Evolutionary conservation across 2,888 invertebrate species (phyloP), one percentile per base, ranked within the genome.

Genomic region (Sesamia inferens): DNA sequence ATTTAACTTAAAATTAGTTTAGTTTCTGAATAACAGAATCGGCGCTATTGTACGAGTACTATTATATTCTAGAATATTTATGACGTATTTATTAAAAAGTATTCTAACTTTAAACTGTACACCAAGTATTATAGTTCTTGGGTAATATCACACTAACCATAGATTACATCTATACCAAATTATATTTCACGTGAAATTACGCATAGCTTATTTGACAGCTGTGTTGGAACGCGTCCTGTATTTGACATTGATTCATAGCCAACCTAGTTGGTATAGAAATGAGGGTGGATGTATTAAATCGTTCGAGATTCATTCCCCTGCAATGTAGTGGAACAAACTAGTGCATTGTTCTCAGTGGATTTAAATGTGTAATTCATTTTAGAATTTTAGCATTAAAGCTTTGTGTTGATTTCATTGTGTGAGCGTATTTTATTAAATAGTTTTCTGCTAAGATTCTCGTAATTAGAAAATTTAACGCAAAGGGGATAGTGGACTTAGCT

Each of bases 271-370:
- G 57, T 76, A 80, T 74, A 84, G 79, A 77, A 77, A 71, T 69
- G 68, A 69, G 70, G 71, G 72, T 68, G 70, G 71, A 75, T 73
- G 70, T 82, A 83, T 86, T 86, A 85, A 87, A 88, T 87, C 76
- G 74, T 82, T 82, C 57, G 71, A 76, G 82, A 88, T 87, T 89
- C 84, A 87, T 85, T 77, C 73, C 71, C 80, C 79, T 82, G 84
- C 82, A 87, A 88, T 88, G 89, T 88, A 85, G 78, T 87, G 88
- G 88, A 90, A 89, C 78, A 78, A 83, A 82, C 73, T 83, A 75
- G 74, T 81, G 79, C 77, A 88, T 88, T 89, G 88, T 88, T 86
- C 86, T 78, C 70, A 59, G 48, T 51, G 71, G 68, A 76, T 74
- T 80, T 76, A 74, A 77, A 73, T 79, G 81, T 78, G 74, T 77